A percentile compares a stretch with the other conserved stretches of the same genome.
phyloP scores from a whole-genome alignment of 2,113 vertebrate species.

The Nycticorax nycticorax region DNA sequence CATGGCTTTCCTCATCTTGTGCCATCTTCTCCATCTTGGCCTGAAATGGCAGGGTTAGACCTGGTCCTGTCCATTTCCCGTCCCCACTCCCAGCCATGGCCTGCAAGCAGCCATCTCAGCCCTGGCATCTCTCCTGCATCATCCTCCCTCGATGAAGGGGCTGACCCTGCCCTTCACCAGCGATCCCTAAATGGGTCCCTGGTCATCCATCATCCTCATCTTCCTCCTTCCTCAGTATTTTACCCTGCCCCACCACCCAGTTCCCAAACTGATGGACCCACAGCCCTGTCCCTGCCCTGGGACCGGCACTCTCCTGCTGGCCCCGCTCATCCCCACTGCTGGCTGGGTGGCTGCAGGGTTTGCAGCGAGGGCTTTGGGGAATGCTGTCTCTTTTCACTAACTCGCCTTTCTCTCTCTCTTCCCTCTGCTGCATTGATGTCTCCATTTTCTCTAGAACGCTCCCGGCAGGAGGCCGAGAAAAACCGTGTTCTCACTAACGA shows the following conservation, averaged over 20 bases:
- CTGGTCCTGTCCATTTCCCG: neutral
- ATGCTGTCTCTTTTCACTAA: conserved; percentile 61
- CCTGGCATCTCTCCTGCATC: neutral
- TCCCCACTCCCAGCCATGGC: neutral
- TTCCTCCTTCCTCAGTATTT: neutral
- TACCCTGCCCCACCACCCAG: neutral
- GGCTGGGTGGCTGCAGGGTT: neutral
- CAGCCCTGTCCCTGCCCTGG: fast-evolving
- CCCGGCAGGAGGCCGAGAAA: conserved; percentile 72
- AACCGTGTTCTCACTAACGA: conserved; percentile 71
- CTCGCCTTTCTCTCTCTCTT: conserved; percentile 62
- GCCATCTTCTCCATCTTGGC: neutral
- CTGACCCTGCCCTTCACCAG: neutral
- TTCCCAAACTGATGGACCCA: neutral
- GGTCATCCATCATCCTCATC: neutral
- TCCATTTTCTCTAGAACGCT: conserved; percentile 60
- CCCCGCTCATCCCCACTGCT: neutral
- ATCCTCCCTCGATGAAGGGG: neutral
- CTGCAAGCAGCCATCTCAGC: neutral
- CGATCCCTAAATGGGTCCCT: neutral
- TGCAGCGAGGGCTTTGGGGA: neutral
- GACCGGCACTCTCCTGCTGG: neutral
- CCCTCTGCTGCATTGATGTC: conserved; percentile 50
- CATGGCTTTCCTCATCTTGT: neutral
- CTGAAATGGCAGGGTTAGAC: neutral